Conservation (phyloP, 2,113 vertebrate genomes). For the Percopsis transmontana region DNA sequence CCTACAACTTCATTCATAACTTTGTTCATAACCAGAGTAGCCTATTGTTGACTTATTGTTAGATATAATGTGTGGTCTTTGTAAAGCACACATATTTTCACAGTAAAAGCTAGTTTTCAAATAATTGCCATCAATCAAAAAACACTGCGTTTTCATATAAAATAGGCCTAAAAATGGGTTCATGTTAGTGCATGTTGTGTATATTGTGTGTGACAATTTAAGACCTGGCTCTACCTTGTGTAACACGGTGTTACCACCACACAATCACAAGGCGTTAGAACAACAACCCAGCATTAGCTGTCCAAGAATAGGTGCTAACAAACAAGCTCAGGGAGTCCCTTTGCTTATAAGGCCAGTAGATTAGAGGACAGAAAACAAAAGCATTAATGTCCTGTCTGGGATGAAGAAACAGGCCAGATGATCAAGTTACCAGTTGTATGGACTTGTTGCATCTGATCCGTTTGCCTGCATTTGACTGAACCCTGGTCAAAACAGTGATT, state of each 20-base stretch:
- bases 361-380: constrained; percentile 15
- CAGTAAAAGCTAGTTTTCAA: too few relatives aligned
- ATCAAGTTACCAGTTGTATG: constrained; percentile 1
- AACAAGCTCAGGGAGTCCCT: constrained; percentile 13
- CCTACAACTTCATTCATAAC: constrained; percentile 6
- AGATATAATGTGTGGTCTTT: too few relatives aligned
- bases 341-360: not conserved
- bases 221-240: not conserved
- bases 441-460: not conserved
- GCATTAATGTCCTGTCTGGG: not conserved
- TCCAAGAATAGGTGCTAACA: constrained; percentile 19
- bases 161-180: not conserved
- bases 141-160: not conserved
- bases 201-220: not conserved
- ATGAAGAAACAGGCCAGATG: constrained; percentile 7
- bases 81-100: too few relatives aligned
- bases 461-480: not conserved
- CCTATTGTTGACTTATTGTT: too few relatives aligned
- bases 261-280: constrained; percentile 38
- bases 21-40: not conserved
- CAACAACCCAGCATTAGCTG: constrained; percentile 16
- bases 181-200: not conserved
- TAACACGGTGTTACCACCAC: constrained; percentile 5
- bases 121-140: too few relatives aligned
- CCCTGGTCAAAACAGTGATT: not conserved